Base-by-base conservation (phyloP, 2,888 invertebrate genomes). In the Drosophila greeni region DNA sequence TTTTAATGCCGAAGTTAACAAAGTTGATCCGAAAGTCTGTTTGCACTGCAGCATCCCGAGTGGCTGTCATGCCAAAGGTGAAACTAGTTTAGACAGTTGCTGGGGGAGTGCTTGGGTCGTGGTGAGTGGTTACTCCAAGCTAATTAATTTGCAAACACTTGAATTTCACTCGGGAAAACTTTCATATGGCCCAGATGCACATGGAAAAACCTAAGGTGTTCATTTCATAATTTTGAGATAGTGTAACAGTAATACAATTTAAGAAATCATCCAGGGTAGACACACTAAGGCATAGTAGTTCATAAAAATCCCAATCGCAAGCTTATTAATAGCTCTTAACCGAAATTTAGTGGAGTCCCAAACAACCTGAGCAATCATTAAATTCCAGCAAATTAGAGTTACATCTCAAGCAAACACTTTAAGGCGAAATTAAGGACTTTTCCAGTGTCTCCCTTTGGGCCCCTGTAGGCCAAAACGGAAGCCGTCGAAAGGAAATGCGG, bases 21-120 rank as follows among this genome's bases (percentile, higher is more conserved):
- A 69, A 67, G 42, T 69, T 69, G 52, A 43, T 48, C 37, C 61
- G 9, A 60, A 54, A 61, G 61, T 60, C 42, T 60, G 36, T 60
- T 69, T 60, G 53, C 40, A 61, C 24, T 61, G 52, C 70, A 69
- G 37, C 37, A 37, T 18, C 23, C 40, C 52, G 45, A 60, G 59
- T 45, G 59, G 36, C 59, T 45, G 59, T 31, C 43, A 60, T 24
- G 60, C 60, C 59, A 51, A 51, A 64, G 61, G 52, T 62, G 31
- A 12, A 42, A 62, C 42, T 34, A 52, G 65, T 64, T 51, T 36
- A 51, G 40, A 64, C 52, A 43, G 51, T 64, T 40, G 26, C 47
- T 60, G 16, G 36, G 18, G 18, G 29, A 45, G 45, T 45, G 18
- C 45, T 20, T 18, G 45, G 40, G 51, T 14, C n/a, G 40, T 5